phyloP scores from a whole-genome alignment of 2,113 vertebrate genomes.

The Poecile atricapillus region DNA sequence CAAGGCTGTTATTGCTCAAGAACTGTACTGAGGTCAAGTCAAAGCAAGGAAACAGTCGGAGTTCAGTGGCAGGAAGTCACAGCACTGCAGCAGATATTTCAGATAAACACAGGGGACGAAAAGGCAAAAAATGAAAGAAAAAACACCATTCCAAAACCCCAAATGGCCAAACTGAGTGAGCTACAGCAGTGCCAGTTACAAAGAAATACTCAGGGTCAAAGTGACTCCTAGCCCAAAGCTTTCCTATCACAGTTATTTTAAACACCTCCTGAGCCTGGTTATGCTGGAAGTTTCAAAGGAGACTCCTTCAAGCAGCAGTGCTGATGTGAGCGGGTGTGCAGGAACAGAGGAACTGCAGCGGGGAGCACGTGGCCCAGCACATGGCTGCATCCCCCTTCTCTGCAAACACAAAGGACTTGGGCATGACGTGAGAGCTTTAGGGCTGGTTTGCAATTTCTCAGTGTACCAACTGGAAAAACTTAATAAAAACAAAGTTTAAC shows the following conservation, averaged over 20 bases:
- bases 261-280: neutral
- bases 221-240: neutral
- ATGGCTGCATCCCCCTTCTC: neutral
- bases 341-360: rapidly evolving
- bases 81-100: rapidly evolving
- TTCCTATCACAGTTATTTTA: rapidly evolving
- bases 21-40: neutral
- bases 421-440: rapidly evolving
- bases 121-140: neutral
- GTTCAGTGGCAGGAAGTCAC: neutral
- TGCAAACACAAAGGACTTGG: neutral
- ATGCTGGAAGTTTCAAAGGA: neutral
- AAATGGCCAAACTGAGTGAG: neutral
- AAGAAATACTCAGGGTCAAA: rapidly evolving
- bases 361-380: rapidly evolving
- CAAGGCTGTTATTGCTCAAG: neutral
- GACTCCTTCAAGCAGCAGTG: neutral
- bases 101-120: rapidly evolving
- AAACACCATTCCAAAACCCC: neutral
- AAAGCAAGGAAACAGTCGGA: neutral
- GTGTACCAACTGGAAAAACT: neutral
- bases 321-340: rapidly evolving
- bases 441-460: neutral
- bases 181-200: neutral
- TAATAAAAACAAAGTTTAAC: neutral